A percentile compares a stretch with the other conserved stretches of the same genome.
Evolutionary conservation across 1,140 invertebrate genomes (phyloP).

Genomic region (Oreohelix idahoensis): DNA sequence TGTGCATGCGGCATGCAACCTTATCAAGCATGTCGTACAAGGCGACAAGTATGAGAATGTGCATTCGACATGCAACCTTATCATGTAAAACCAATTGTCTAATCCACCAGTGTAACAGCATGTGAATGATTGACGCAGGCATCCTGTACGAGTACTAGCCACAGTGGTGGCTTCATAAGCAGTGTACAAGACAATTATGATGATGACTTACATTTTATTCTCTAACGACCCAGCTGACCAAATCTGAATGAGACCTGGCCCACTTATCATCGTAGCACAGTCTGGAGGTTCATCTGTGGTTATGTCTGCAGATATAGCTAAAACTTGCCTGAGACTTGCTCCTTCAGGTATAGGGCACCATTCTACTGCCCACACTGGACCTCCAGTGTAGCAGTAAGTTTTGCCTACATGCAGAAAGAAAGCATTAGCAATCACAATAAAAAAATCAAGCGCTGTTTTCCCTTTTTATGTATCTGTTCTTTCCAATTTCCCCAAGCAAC

Average conservation of each 20-base stretch:
- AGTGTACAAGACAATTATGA: no score
- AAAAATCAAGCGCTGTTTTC: not conserved
- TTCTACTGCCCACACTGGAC: constrained; percentile 11
- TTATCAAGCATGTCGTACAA: no score
- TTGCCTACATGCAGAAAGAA: constrained; percentile 8
- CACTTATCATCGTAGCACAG: not conserved
- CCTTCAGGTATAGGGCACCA: constrained; percentile 16
- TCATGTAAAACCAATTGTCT: no score
- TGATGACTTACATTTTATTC: constrained; percentile 13
- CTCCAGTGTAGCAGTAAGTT: constrained; percentile 13
- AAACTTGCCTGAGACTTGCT: not conserved
- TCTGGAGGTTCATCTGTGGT: not conserved
- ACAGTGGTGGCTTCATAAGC: no score
- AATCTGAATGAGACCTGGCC: not conserved
- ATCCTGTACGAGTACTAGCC: no score
- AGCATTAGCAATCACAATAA: not conserved
- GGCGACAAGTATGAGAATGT: no score
- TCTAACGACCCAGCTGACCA: not conserved
- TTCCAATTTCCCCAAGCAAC: no score
- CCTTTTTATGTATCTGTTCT: no score
- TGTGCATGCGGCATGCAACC: no score
- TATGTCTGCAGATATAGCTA: constrained; percentile 2
- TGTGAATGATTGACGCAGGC: no score
- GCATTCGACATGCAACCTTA: no score
- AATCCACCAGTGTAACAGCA: no score